Base-by-base conservation (phyloP, 2,797 vertebrate genomes). In the Myiothlypis chrysogaster region DNA sequence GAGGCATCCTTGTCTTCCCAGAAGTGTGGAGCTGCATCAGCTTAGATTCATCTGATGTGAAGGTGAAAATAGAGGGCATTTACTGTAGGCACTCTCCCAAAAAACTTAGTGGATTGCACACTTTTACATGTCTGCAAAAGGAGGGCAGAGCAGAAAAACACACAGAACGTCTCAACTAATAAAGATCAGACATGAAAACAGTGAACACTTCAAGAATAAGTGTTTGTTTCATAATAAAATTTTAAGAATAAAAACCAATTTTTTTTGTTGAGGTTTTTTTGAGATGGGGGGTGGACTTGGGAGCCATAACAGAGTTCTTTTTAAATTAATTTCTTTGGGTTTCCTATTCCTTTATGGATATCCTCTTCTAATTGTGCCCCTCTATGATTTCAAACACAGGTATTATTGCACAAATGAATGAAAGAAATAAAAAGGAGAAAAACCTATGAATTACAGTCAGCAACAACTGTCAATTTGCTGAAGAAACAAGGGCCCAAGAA, bases 21-120 rank as follows among this genome's bases (percentile, higher is more conserved):
- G 41, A 66, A 13, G 9, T 34, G 28, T 18, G 25, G 46, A 52
- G 24, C 14, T 75, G 16, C 0, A 0, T 24, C 20, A 87, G 10
- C 39, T 83, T 53, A 81, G 47, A 27, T 63, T 44, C 25, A 53
- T 22, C 25, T 53, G 37, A 37, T 6, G 8, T 41, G 43, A 80
- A 24, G 28, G 9, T 44, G 27, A 65, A 78, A 32, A 43, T 2
- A 80, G 30, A 87, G 43, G 68, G 4, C 14, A 37, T 78, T 71
- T 83, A 34, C 55, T 77, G 8, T 19, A 55, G 47, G 8, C 59
- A 43, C 8, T 32, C 4, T 77, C n/a, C 79, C 34, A 59, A 68
- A 68, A 90, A 32, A 39, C 27, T 9, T 10, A 39, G 13, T 8
- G 13, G 15, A 43, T 8, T 56, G 23, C 6, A 17, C 46, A 23